Percentiles rank a stretch among this genome's conserved stretches.
These are phyloP conservation scores for Acronicta aceris DNA, from an alignment of 2,888 invertebrate genomes.

Conservation along the genomic window DNA sequence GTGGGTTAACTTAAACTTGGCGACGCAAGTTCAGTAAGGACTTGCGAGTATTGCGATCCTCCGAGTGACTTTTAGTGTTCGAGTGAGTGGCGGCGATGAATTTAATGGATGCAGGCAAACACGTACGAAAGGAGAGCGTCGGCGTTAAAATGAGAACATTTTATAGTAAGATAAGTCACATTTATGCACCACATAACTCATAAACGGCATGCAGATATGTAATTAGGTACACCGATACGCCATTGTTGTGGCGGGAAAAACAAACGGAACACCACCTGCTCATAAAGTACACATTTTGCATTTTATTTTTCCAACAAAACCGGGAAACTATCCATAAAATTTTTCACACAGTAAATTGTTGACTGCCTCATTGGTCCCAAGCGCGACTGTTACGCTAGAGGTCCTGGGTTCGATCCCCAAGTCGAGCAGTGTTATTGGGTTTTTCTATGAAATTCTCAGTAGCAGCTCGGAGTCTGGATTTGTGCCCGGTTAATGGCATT, in stretches of 20 bases:
- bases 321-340: not conserved
- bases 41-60: slow-evolving; percentile 37
- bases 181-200: slow-evolving; percentile 63
- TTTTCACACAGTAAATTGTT: not conserved
- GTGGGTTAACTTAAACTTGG: slow-evolving; percentile 48
- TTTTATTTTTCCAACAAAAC: slow-evolving; percentile 5
- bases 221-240: slow-evolving; percentile 66
- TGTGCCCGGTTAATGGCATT: no score
- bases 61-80: slow-evolving; percentile 58
- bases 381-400: no score
- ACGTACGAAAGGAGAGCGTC: slow-evolving; percentile 56
- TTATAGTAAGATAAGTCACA: slow-evolving; percentile 67
- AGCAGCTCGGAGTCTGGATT: no score
- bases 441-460: no score
- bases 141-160: slow-evolving; percentile 70
- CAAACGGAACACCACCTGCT: slow-evolving; percentile 52
- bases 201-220: slow-evolving; percentile 64
- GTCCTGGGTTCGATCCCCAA: no score
- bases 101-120: slow-evolving; percentile 58
- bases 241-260: slow-evolving; percentile 71
- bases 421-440: no score
- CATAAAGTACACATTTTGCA: slow-evolving; percentile 11
- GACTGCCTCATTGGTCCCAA: no score
- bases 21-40: slow-evolving; percentile 44
- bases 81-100: slow-evolving; percentile 60